These are phyloP conservation scores for Epistrophe grossulariae DNA, from an alignment of 2,888 invertebrate genomes.

Conservation along the genomic window DNA sequence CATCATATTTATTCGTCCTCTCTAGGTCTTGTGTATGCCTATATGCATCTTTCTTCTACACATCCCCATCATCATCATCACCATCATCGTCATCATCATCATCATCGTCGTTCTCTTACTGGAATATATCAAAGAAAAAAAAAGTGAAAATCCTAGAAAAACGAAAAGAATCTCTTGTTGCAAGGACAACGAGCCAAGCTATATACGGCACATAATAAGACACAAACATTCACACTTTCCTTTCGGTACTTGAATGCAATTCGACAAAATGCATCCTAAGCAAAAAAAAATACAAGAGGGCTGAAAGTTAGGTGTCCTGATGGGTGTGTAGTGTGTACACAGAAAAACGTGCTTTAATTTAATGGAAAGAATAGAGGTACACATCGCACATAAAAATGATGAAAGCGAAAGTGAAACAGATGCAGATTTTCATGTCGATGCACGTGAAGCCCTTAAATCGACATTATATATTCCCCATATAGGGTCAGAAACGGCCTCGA, in stretches of 20 bases:
- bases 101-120: constrained; percentile 52
- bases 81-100: constrained; percentile 1
- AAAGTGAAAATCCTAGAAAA: constrained; percentile 21
- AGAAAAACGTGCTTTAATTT: constrained; percentile 29
- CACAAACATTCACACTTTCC: constrained; percentile 55
- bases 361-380: constrained; percentile 16
- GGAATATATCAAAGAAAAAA: constrained; percentile 25
- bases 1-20: constrained; percentile 41
- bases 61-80: background rate
- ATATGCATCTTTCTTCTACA: constrained; percentile 60
- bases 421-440: constrained; percentile 46
- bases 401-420: constrained; percentile 66
- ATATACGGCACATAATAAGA: constrained; percentile 4
- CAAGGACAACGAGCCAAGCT: constrained; percentile 68
- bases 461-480: background rate
- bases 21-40: constrained; percentile 35
- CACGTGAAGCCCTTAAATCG: constrained; percentile 28
- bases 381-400: constrained; percentile 16
- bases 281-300: constrained; percentile 2
- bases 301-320: constrained; percentile 9
- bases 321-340: background rate
- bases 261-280: constrained; percentile 71
- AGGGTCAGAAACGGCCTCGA: constrained; percentile 43
- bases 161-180: constrained; percentile 63
- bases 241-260: constrained; percentile 63